A percentile compares a stretch with the other conserved stretches of the same genome.
phyloP scores from a whole-genome alignment of 2,113 vertebrate species.

The Mungos mungo region DNA sequence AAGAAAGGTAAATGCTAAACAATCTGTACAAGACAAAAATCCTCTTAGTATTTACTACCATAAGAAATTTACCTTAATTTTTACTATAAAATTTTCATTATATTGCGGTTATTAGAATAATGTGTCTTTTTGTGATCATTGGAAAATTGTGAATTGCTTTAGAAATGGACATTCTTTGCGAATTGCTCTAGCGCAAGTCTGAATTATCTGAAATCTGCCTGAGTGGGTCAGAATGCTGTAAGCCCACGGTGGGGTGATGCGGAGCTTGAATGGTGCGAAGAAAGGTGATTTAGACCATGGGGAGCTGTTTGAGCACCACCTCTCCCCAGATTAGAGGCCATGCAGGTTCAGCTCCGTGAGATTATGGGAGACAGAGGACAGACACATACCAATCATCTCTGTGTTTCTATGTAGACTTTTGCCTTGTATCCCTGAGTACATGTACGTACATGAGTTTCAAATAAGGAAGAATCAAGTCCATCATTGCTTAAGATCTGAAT shows the following conservation, averaged over 20 bases:
- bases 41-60: slow-evolving; percentile 17
- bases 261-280: background rate
- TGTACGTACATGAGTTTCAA: background rate
- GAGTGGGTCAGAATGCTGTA: background rate
- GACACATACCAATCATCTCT: background rate
- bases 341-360: background rate
- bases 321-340: background rate
- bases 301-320: background rate
- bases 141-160: background rate
- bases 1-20: slow-evolving; percentile 71
- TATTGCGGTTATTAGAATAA: background rate
- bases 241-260: background rate
- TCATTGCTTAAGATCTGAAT: background rate
- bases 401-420: background rate
- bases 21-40: slow-evolving; percentile 38
- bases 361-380: background rate
- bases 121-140: slow-evolving; percentile 31
- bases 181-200: background rate
- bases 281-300: background rate
- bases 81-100: slow-evolving; percentile 16
- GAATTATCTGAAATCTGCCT: background rate
- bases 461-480: background rate
- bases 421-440: too few relatives aligned
- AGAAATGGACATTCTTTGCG: background rate
- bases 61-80: background rate